phyloP scores from a whole-genome alignment of 2,888 invertebrate genomes.

The Brachylomia viminalis region DNA sequence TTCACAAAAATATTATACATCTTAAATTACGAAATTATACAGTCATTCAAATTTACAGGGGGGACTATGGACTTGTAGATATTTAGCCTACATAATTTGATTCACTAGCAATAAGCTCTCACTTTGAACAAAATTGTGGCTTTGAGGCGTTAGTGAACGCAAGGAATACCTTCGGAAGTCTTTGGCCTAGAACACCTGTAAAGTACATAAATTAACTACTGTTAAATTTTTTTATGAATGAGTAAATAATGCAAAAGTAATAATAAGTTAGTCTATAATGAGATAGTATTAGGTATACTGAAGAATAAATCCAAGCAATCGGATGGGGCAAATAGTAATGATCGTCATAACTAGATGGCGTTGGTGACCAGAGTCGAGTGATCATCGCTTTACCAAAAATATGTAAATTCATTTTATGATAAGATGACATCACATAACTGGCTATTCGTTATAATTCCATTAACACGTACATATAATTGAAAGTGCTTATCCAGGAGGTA shows the following conservation, averaged over 20 bases:
- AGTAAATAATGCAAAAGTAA: too few relatives aligned
- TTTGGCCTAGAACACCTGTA: not conserved
- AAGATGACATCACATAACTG: constrained; percentile 36
- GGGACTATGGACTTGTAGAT: not conserved
- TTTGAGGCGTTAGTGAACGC: not conserved
- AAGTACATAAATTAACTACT: not conserved
- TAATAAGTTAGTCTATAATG: not conserved
- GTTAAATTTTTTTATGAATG: too few relatives aligned
- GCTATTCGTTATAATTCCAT: constrained; percentile 50
- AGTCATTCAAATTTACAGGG: not conserved
- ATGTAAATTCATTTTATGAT: constrained; percentile 38
- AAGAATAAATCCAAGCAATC: not conserved
- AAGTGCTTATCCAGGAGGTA: constrained; percentile 45
- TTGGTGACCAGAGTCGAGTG: not conserved
- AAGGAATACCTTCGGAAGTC: not conserved
- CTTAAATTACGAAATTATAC: not conserved
- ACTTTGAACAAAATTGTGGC: not conserved
- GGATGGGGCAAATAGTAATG: not conserved
- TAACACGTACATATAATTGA: constrained; percentile 41
- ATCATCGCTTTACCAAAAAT: constrained; percentile 18
- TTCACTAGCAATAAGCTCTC: constrained; percentile 2
- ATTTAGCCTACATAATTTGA: not conserved
- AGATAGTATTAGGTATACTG: not conserved
- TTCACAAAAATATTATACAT: not conserved
- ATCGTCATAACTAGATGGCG: constrained; percentile 34